Evolutionary conservation across 1,140 invertebrate genomes (phyloP), one percentile per base, ranked within the genome.

Genomic region (Drosophila grimshawi): DNA sequence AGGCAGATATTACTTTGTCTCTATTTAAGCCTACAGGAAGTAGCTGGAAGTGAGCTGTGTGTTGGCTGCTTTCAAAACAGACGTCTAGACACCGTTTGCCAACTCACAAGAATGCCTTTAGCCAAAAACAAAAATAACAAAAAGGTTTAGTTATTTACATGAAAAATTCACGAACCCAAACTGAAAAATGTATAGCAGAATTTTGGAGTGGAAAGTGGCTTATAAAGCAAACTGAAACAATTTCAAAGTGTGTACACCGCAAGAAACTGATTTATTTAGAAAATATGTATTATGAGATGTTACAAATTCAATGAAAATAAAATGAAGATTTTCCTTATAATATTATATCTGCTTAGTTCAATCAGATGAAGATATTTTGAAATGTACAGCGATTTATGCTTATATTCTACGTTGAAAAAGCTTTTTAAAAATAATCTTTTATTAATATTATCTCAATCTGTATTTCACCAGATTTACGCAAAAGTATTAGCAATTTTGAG

Each of bases 21-120:
- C 7, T 27, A 37, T 35, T 37, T 55, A 19, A 19, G 52, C 49
- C 49, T 32, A 33, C 7, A 30, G 3, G 30, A 62, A 37, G 37
- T 19, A 27, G 11, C 29, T 46, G 41, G 29, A 29, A 3, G 11
- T 41, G 49, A 3, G 27, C 4, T 39, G 6, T 30, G 51, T 56
- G 63, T 46, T 45, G 19, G 5, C 30, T 65, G 32, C 5, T 19
- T 5, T 64, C 19, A 29, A 29, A 56, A 37, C 63, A 65, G 55
- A 57, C 55, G 67, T 70, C 67, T 64, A 70, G 67, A 63, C 67
- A 55, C 55, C 45, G 33, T 56, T 48, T 43, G 39, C 19, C 29
- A 30, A 37, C 27, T 41, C 45, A 33, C 39, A 32, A 37, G 45
- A 64, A 64, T 56, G 67, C 60, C 64, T 70, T 70, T 70, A 70